Evolutionary conservation across 2,113 vertebrate genomes (phyloP).

Genomic region (Ptychochromis oligacanthus): DNA sequence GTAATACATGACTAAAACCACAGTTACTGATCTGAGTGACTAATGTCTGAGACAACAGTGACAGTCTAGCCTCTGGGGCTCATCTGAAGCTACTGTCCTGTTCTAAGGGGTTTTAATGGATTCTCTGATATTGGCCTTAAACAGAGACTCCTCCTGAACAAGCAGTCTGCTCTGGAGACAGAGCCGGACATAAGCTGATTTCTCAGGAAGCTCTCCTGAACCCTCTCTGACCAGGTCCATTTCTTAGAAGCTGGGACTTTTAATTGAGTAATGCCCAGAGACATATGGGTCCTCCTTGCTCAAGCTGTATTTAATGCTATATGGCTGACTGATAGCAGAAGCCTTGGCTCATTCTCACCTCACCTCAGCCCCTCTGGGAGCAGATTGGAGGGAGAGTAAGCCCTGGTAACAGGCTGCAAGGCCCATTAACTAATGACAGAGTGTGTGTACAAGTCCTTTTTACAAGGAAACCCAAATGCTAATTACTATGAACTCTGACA

Average conservation of each 20-base stretch:
- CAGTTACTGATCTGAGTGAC: neutral
- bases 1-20: neutral
- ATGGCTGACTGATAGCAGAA: slow-evolving; percentile 60
- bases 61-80: neutral
- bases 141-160: slow-evolving; percentile 8
- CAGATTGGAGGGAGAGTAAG: slow-evolving; percentile 50
- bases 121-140: slow-evolving; percentile 3
- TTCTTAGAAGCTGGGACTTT: slow-evolving; percentile 56
- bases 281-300: slow-evolving; percentile 62
- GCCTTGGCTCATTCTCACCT: slow-evolving; percentile 55
- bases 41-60: neutral
- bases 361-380: slow-evolving; percentile 61
- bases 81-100: neutral
- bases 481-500: slow-evolving; percentile 68
- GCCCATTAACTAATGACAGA: slow-evolving; percentile 77
- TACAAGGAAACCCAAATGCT: slow-evolving; percentile 66
- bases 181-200: slow-evolving; percentile 42
- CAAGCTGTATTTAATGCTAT: slow-evolving; percentile 57
- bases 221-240: slow-evolving; percentile 17
- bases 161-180: neutral
- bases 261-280: slow-evolving; percentile 61
- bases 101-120: neutral
- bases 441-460: slow-evolving; percentile 65
- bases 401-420: slow-evolving; percentile 66
- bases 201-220: slow-evolving; percentile 41